These are phyloP conservation scores for Acanthurus leucopareius DNA, from an alignment of 2,797 vertebrate species.

Conservation along the genomic window DNA sequence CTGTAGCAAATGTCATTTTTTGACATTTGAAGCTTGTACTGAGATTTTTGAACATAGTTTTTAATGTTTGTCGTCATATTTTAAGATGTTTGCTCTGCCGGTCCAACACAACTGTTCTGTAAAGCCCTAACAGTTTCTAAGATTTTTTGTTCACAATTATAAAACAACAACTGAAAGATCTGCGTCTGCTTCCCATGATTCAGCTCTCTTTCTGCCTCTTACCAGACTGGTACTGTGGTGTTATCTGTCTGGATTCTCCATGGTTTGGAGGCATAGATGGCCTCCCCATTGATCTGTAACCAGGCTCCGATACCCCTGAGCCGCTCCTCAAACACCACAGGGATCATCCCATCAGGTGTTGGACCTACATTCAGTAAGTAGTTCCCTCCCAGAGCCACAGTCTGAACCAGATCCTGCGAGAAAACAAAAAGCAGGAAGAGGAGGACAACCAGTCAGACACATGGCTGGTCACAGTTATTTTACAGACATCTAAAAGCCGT, in stretches of 20 bases:
- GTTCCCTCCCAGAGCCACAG: slow-evolving; percentile 94
- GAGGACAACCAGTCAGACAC: background rate
- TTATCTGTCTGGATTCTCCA: slow-evolving; percentile 93
- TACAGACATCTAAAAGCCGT: background rate
- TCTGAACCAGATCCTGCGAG: slow-evolving; percentile 90
- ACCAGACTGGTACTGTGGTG: slow-evolving; percentile 86
- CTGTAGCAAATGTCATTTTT: no score
- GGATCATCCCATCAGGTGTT: slow-evolving; percentile 92
- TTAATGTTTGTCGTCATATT: no score
- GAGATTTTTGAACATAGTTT: no score
- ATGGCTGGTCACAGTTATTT: background rate
- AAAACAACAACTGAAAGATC: background rate
- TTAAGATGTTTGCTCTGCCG: no score
- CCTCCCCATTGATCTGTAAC: slow-evolving; percentile 92
- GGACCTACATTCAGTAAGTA: slow-evolving; percentile 97
- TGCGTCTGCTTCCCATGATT: background rate
- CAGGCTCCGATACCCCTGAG: slow-evolving; percentile 92
- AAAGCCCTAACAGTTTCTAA: no score
- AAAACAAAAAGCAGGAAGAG: background rate
- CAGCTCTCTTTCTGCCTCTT: slow-evolving; percentile 54
- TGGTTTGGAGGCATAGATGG: slow-evolving; percentile 91
- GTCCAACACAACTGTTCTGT: no score
- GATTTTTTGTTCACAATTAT: background rate
- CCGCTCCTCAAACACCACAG: slow-evolving; percentile 92
- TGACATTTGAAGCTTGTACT: no score